Conservation (phyloP, 2,113 vertebrate species). For the Catagonus wagneri region DNA sequence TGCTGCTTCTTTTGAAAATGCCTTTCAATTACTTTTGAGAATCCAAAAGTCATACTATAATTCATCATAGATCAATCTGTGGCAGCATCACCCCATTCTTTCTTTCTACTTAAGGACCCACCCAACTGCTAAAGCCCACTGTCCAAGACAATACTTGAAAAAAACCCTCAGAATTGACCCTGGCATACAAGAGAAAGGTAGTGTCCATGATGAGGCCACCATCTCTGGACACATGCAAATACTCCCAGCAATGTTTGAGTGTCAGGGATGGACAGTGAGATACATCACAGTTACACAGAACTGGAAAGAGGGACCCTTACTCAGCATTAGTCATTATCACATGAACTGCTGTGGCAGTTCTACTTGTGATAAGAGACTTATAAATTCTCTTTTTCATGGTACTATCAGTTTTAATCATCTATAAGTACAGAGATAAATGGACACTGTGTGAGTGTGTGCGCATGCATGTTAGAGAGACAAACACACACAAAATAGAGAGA, state of each 20-base stretch:
- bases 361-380: not conserved
- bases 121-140: not conserved
- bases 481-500: not conserved
- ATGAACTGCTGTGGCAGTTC: not conserved
- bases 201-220: not conserved
- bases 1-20: not conserved
- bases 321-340: not conserved
- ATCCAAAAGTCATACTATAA: not conserved
- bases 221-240: not conserved
- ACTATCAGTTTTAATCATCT: not conserved
- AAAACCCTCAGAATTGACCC: not conserved
- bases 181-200: not conserved
- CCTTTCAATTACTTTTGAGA: not conserved
- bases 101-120: not conserved
- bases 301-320: accelerated
- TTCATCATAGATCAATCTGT: not conserved
- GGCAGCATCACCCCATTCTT: not conserved
- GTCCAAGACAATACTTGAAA: not conserved
- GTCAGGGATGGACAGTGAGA: not conserved
- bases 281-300: accelerated
- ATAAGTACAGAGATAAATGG: not conserved
- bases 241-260: not conserved
- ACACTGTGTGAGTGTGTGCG: not conserved
- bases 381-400: not conserved
- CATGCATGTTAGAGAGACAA: not conserved